phyloP scores from a whole-genome alignment of 1,140 invertebrate genomes.

The Druon quercuslanigerum region DNA sequence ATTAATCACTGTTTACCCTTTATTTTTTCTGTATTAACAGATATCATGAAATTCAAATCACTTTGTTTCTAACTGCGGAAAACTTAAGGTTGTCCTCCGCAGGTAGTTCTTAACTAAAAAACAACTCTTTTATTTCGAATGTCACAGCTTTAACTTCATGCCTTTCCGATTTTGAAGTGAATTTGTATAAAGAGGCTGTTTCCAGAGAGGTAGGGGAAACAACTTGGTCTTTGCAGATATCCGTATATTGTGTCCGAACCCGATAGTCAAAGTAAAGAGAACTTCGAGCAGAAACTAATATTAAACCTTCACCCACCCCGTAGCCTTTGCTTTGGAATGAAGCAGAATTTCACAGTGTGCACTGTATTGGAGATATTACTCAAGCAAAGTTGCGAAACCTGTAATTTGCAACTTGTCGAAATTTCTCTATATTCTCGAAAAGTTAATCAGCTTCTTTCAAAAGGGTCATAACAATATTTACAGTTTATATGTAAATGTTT shows the following conservation, averaged over 20 bases:
- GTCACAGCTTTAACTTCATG: too few relatives aligned
- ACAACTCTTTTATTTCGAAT: too few relatives aligned
- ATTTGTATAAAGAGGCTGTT: too few relatives aligned
- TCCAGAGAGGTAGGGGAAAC: background rate
- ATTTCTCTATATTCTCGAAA: background rate
- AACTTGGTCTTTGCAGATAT: slow-evolving; percentile 13
- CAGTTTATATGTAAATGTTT: background rate
- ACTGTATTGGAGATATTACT: slow-evolving; percentile 27
- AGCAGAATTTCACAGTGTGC: background rate
- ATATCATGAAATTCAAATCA: too few relatives aligned
- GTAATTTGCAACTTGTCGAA: slow-evolving; percentile 4
- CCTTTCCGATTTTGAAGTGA: too few relatives aligned
- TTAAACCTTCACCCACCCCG: slow-evolving; percentile 1
- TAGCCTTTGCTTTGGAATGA: background rate
- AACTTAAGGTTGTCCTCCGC: too few relatives aligned
- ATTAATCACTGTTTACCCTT: too few relatives aligned
- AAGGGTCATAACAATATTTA: slow-evolving; percentile 8
- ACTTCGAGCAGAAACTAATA: slow-evolving; percentile 27
- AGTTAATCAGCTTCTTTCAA: slow-evolving; percentile 10
- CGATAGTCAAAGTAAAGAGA: background rate
- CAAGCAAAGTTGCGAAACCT: slow-evolving; percentile 23
- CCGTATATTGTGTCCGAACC: background rate
- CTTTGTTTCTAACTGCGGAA: too few relatives aligned
- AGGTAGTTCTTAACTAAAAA: too few relatives aligned
- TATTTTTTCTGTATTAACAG: too few relatives aligned